These are phyloP conservation scores for Sprattus sprattus DNA, from an alignment of 2,113 vertebrate species.

Conservation along the genomic window DNA sequence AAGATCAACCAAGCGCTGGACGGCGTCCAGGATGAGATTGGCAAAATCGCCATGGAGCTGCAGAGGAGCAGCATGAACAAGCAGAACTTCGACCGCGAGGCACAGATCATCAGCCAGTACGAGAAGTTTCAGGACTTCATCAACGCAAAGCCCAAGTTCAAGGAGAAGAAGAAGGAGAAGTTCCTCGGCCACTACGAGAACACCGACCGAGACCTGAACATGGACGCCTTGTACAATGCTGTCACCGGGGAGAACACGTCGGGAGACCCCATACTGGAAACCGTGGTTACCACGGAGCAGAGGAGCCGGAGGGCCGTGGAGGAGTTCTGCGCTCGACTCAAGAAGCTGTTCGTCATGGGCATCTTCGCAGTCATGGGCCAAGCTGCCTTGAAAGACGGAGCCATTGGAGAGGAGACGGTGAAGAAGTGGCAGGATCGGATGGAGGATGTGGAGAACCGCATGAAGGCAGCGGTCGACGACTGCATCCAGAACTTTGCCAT, in stretches of 20 bases:
- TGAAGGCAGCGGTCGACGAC: constrained; percentile 76
- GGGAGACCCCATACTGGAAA: constrained; percentile 68
- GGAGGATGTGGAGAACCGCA: constrained; percentile 71
- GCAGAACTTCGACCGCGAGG: constrained; percentile 74
- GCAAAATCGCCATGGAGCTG: constrained; percentile 65
- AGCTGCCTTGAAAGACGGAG: constrained; percentile 68
- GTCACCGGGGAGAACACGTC: constrained; percentile 63
- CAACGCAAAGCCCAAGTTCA: constrained; percentile 69
- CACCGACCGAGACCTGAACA: constrained; percentile 68
- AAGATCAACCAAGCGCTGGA: constrained; percentile 69
- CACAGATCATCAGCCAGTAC: constrained; percentile 74
- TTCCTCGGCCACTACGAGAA: constrained; percentile 73
- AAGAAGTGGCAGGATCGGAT: constrained; percentile 73
- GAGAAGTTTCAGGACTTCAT: constrained; percentile 77
- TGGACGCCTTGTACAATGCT: constrained; percentile 71
- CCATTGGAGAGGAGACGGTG: constrained; percentile 62
- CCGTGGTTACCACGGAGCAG: constrained; percentile 60
- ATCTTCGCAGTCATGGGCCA: constrained; percentile 75
- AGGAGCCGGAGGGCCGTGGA: constrained; percentile 70
- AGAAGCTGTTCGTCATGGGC: constrained; percentile 75
- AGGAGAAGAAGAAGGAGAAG: constrained; percentile 74
- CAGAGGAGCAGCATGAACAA: constrained; percentile 70
- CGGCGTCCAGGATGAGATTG: constrained; percentile 68
- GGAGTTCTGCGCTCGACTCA: constrained; percentile 74
- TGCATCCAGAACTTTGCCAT: constrained; percentile 69